Evolutionary conservation across 2,888 invertebrate species (phyloP).

Genomic region (Creontiades dilutus): DNA sequence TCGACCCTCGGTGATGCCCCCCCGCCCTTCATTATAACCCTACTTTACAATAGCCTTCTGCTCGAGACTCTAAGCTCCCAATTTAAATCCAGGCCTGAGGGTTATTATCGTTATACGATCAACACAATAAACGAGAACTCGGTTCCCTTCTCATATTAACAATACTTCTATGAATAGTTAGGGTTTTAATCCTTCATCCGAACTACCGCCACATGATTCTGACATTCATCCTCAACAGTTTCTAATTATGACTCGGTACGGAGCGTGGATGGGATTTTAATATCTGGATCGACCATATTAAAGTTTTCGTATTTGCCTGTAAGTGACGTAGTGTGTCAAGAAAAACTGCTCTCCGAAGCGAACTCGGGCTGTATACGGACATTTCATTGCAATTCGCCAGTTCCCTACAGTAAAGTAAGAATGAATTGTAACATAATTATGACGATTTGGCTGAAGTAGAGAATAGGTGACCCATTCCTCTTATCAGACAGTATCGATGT

Average conservation of each 20-base stretch:
- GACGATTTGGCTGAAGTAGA: too few species aligned
- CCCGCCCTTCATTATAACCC: slow-evolving; percentile 70
- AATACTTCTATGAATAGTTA: slow-evolving; percentile 63
- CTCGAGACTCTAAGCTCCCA: slow-evolving; percentile 71
- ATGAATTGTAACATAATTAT: too few species aligned
- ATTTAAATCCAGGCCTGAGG: slow-evolving; percentile 59
- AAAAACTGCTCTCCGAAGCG: too few species aligned
- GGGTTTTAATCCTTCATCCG: slow-evolving; percentile 59
- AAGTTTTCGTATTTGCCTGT: not conserved
- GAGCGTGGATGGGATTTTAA: slow-evolving; percentile 40
- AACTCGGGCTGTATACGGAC: too few species aligned
- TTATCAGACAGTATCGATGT: too few species aligned
- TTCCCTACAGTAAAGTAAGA: too few species aligned
- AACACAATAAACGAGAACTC: slow-evolving; percentile 62
- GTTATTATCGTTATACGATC: slow-evolving; percentile 68
- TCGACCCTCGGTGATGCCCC: not conserved
- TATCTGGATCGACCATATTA: slow-evolving; percentile 2
- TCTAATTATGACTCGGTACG: slow-evolving; percentile 61
- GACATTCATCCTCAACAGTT: slow-evolving; percentile 69
- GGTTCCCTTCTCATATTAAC: slow-evolving; percentile 50
- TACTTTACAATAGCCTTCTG: slow-evolving; percentile 69
- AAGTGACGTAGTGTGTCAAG: not conserved
- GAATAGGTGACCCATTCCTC: too few species aligned
- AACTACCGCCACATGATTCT: slow-evolving; percentile 62
- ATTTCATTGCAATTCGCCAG: too few species aligned